A percentile compares a stretch with the other conserved stretches of the same genome.
Evolutionary conservation across 2,888 invertebrate genomes (phyloP).

Genomic region (Smittia aterrima): DNA sequence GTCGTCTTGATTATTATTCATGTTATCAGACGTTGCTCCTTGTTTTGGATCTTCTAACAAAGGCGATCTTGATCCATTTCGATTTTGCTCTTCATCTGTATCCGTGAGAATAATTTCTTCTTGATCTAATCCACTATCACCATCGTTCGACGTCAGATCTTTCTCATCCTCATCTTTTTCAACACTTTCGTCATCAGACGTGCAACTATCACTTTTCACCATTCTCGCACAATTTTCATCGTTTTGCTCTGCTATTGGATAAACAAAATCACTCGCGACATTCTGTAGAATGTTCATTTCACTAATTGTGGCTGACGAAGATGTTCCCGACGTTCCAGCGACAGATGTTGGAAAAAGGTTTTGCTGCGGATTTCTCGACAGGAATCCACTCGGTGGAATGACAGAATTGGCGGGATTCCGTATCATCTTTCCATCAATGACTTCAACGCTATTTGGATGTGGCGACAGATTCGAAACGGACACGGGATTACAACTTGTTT

Average conservation of each 20-base stretch:
- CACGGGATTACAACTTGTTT: conserved; percentile 68
- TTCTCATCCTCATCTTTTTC: conserved; percentile 42
- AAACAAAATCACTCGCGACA: conserved; percentile 70
- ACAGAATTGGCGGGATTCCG: conserved; percentile 64
- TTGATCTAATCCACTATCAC: conserved; percentile 41
- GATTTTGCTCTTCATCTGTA: conserved; percentile 46
- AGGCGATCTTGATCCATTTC: conserved; percentile 66
- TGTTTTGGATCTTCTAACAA: conserved; percentile 55
- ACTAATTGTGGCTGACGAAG: conserved; percentile 37
- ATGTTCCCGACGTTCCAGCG: conserved; percentile 20
- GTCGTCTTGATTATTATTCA: conserved; percentile 42
- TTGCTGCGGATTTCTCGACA: conserved; percentile 68
- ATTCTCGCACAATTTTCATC: conserved; percentile 62
- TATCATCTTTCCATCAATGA: conserved; percentile 65
- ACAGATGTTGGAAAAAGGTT: conserved; percentile 60
- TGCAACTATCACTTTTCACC: conserved; percentile 1
- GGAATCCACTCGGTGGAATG: conserved; percentile 67
- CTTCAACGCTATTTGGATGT: conserved; percentile 78
- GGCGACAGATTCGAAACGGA: conserved; percentile 71
- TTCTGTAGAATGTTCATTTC: conserved; percentile 54
- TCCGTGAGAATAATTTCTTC: conserved; percentile 55
- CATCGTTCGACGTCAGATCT: conserved; percentile 37
- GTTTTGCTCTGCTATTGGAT: conserved; percentile 81
- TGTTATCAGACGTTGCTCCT: conserved; percentile 43
- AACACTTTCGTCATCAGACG: conserved; percentile 42